These are phyloP conservation scores for Cardiocondyla obscurior DNA, from an alignment of 1,140 invertebrate species.

Conservation along the genomic window DNA sequence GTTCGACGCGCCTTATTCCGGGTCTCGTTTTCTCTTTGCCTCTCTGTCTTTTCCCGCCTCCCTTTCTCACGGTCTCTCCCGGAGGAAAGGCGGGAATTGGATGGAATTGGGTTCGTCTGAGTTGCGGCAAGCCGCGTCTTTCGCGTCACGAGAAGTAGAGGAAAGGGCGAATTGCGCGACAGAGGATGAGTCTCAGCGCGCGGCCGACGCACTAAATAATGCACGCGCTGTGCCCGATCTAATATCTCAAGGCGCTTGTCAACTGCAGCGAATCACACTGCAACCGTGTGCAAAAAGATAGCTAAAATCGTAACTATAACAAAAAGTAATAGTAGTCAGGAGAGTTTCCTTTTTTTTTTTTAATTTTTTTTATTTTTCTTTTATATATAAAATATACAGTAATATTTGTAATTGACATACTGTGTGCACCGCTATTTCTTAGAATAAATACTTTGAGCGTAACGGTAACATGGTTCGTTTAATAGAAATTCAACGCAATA, in stretches of 20 bases:
- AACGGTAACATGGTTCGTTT: background rate
- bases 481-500: background rate
- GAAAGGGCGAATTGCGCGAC: conserved; percentile 24
- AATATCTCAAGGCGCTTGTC: conserved; percentile 75
- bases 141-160: background rate
- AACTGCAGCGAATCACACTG: conserved; percentile 67
- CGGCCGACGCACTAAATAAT: conserved; percentile 77
- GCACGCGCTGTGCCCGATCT: conserved; percentile 70
- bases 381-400: background rate
- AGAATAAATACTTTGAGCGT: background rate
- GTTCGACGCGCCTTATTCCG: conserved; percentile 40
- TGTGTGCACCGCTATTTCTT: background rate
- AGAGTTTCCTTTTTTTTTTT: too few relatives aligned
- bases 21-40: background rate
- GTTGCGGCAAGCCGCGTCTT: conserved; percentile 38
- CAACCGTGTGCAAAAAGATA: conserved; percentile 77
- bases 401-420: background rate
- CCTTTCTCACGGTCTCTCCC: background rate
- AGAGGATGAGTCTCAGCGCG: conserved; percentile 49
- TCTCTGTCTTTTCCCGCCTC: background rate
- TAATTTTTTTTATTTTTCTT: too few relatives aligned
- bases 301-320: conserved; percentile 41
- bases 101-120: conserved; percentile 39
- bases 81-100: conserved; percentile 37
- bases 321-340: background rate